phyloP scores from a whole-genome alignment of 2,888 invertebrate genomes.

The Notocelia uddmanniana region DNA sequence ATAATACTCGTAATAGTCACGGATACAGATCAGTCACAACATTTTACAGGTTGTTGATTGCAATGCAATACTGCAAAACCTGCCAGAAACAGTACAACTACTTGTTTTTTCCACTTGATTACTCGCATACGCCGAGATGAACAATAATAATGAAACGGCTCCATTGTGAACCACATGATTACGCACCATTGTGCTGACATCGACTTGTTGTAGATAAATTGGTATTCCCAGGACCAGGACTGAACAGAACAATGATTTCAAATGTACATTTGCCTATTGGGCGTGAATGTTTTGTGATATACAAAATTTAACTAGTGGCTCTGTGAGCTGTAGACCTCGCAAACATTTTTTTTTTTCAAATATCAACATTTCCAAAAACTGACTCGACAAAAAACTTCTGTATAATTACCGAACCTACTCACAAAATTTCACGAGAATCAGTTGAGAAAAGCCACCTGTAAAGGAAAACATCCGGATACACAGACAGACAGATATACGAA shows the following conservation, averaged over 20 bases:
- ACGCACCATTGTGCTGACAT: constrained; percentile 43
- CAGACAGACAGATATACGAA: no score
- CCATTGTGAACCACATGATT: constrained; percentile 42
- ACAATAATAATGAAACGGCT: constrained; percentile 45
- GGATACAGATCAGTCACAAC: no score
- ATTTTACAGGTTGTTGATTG: constrained; percentile 49
- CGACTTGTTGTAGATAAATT: constrained; percentile 35
- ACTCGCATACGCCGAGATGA: constrained; percentile 50
- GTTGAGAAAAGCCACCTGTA: no score
- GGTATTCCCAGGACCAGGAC: constrained; percentile 3
- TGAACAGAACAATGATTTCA: constrained; percentile 25
- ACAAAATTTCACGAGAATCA: no score
- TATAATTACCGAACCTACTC: no score
- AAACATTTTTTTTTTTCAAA: no score
- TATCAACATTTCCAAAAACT: no score
- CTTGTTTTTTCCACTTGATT: constrained; percentile 70
- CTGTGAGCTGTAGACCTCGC: no score
- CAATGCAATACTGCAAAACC: constrained; percentile 48
- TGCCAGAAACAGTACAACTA: constrained; percentile 62
- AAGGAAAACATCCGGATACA: no score
- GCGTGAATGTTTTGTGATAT: not conserved
- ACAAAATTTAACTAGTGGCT: no score
- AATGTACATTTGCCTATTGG: constrained; percentile 36
- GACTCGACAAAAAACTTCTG: no score
- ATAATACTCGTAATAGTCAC: no score